Evolutionary conservation across 1,140 invertebrate species (phyloP), one percentile per base, ranked within the genome.

Genomic region (Dolichoris vasculosae): DNA sequence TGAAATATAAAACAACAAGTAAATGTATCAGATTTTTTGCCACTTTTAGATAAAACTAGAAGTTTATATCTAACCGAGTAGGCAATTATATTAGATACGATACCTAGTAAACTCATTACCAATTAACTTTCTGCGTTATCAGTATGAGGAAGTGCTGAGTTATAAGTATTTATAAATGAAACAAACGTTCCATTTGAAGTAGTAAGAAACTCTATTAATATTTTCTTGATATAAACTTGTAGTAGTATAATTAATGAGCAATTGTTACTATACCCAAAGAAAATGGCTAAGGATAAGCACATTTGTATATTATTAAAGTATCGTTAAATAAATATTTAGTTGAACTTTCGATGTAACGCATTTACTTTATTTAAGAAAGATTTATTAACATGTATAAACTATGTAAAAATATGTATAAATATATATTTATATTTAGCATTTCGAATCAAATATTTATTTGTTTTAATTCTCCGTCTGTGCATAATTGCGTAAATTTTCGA

Each of bases 161-260:
- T 89, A 75, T 93, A 92, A 79, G 89, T 90, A 30, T 90, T 90
- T 82, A 93, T 86, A 46, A 93, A 94, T 46, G 91, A 92, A 6
- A 86, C 83, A 35, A 94, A 90, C 43, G 90, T 92, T 55, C 91
- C 92, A 48, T 90, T 89, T 8, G 32, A 6, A 7, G 8, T 26
- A 43, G 38, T 73, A 73, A 43, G 69, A 73, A 73, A 73, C 20
- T 30, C 63, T 32, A n/a, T 43, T 73, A 73, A 73, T 73, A 73
- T 73, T 43, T n/a, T 73, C 40, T 43, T 38, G 35, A 40, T n/a
- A 73, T 43, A 43, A 73, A 43, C 23, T 32, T 23, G 35, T 38
- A 69, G 15, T 7, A 73, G 38, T 43, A 73, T 40, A 73, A 43
- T 73, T 17, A 73, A 73, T 59, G 43, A 43, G 2, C 7, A 43